Conservation (phyloP, 1,140 invertebrate species). For the Drosophila pallidifrons region DNA sequence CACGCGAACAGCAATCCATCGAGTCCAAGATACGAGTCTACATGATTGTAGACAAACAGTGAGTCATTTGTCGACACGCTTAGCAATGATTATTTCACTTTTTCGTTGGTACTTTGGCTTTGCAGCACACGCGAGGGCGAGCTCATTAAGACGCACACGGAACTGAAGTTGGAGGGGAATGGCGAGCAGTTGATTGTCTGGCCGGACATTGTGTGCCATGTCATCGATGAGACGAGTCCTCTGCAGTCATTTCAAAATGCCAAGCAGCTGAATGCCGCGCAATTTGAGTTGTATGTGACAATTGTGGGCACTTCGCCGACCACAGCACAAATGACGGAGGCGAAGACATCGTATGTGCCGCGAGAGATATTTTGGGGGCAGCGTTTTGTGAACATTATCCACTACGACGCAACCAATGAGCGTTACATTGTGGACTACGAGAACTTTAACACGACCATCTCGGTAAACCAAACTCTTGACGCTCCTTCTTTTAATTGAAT, state of each 20-base stretch:
- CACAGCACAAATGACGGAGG: slow-evolving; percentile 91
- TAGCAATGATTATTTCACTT: slow-evolving; percentile 2
- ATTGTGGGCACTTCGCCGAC: slow-evolving; percentile 92
- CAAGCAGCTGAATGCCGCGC: slow-evolving; percentile 86
- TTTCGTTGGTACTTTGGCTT: slow-evolving; percentile 5
- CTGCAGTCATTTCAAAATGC: slow-evolving; percentile 86
- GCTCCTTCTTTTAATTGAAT: background rate
- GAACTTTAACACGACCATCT: slow-evolving; percentile 94
- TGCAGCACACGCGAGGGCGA: slow-evolving; percentile 79
- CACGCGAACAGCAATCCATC: slow-evolving; percentile 86
- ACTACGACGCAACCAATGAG: slow-evolving; percentile 94
- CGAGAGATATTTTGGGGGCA: slow-evolving; percentile 95
- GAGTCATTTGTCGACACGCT: slow-evolving; percentile 36
- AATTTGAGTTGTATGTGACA: slow-evolving; percentile 94
- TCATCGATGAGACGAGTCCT: slow-evolving; percentile 87
- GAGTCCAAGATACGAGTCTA: slow-evolving; percentile 87
- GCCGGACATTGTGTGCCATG: slow-evolving; percentile 88
- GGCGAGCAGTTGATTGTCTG: slow-evolving; percentile 87
- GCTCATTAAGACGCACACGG: slow-evolving; percentile 69
- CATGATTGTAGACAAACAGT: slow-evolving; percentile 85
- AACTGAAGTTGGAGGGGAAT: slow-evolving; percentile 79
- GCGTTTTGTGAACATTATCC: slow-evolving; percentile 89
- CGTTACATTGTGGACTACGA: slow-evolving; percentile 97
- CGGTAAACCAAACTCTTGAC: slow-evolving; percentile 43
- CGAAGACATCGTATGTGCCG: slow-evolving; percentile 92